Evolutionary conservation across 2,888 invertebrate genomes (phyloP), one percentile per base, ranked within the genome.

Genomic region (Beris chalybata): DNA sequence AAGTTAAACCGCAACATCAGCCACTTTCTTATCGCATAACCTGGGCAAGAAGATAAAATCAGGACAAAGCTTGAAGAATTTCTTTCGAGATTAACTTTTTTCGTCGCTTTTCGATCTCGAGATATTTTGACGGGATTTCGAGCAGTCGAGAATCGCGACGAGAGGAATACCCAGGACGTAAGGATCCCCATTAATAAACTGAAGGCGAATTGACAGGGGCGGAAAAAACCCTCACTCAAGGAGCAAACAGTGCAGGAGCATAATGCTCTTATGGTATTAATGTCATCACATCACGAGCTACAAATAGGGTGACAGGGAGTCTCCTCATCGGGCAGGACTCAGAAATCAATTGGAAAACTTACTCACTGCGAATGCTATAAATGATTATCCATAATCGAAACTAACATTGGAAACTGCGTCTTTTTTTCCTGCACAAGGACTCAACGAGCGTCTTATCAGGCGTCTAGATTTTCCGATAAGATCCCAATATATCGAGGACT

Each of bases 251-350:
- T 50, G 61, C 52, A 61, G 52, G 61, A 61, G 38, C 61, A 52
- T 61, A 61, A 61, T 61, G 52, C 61, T 52, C 61, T 61, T 61
- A 61, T 32, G 61, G 61, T 61, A 61, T 61, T 61, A 61, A 43
- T 32, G 61, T 61, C 61, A 52, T 48, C 32, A 38, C 61, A 22
- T 52, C 43, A 50, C 38, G 61, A 52, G 38, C 38, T 52, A 4
- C 11, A n/a, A 11, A 31, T 13, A 43, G 52, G 61, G 15, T 61
- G 43, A 15, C 52, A 6, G 48, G 3, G 48, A 6, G 4, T 13
- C 44, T 48, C 13, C 13, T 48, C 4, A 6, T 2, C 12, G 48
- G 48, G 15, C 4, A 9, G 11, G 4, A 50, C 4, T 13, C 54
- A 54, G 31, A 53, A 54, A 31, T 54, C 54, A 54, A 30, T 12